phyloP scores from a whole-genome alignment of 2,888 invertebrate genomes.

The Drosophila vallismaia region DNA sequence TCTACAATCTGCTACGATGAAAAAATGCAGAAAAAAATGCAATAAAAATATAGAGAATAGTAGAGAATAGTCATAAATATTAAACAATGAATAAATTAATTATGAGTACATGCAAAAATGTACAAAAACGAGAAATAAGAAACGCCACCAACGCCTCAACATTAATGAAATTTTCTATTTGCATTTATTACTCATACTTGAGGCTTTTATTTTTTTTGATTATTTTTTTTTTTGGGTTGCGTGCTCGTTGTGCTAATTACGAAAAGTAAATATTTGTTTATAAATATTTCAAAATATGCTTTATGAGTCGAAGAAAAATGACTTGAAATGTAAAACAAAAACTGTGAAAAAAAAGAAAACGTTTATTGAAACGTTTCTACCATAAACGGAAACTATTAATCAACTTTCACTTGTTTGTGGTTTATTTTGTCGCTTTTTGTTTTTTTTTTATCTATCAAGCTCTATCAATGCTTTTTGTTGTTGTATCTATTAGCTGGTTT shows the following conservation, averaged over 20 bases:
- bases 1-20: too few relatives aligned
- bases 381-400: conserved; percentile 74
- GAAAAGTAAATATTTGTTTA: conserved; percentile 15
- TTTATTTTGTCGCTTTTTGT: conserved; percentile 19
- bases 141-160: background rate
- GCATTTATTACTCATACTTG: conserved; percentile 42
- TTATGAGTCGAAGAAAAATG: background rate
- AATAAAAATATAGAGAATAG: background rate
- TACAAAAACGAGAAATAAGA: conserved; percentile 3
- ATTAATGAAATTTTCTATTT: conserved; percentile 12
- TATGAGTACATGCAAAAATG: conserved; percentile 60
- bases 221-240: conserved; percentile 8
- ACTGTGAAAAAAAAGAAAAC: conserved; percentile 9
- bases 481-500: conserved; percentile 9
- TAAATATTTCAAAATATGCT: background rate
- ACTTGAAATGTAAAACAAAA: conserved; percentile 11
- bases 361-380: conserved; percentile 23
- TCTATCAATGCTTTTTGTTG: background rate
- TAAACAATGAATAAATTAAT: conserved; percentile 45
- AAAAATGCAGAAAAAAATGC: background rate
- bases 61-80: conserved; percentile 19
- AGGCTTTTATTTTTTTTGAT: background rate
- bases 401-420: conserved; percentile 67
- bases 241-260: conserved; percentile 35
- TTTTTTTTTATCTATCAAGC: conserved; percentile 15